Base-by-base conservation (phyloP, 1,140 invertebrate genomes). In the Eumeta japonica region DNA sequence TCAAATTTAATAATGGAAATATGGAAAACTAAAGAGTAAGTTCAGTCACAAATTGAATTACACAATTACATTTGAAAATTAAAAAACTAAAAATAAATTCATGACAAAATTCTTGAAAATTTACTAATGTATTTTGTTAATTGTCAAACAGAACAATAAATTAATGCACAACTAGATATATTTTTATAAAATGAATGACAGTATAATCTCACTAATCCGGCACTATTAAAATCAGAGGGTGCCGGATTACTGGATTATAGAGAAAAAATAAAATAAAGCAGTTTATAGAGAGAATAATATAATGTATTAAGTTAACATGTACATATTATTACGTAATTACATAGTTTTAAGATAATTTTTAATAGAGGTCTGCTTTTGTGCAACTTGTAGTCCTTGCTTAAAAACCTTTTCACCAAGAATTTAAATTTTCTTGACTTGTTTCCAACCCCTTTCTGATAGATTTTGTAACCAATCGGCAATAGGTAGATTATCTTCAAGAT, bases 341-440 rank as follows among this genome's bases (percentile, higher is more conserved):
- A 2, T 43, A 50, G 48, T 50, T 45, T 46, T 45, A 35, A 47
- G 45, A 45, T 51, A 47, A 45, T 45, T 40, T 31, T 43, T 52
- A 49, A 44, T 49, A 39, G 34, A 45, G 44, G 41, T 44, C 36
- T 49, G 44, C 44, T 49, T 45, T 53, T 45, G 37, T 28, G 37
- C 44, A 50, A 46, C 41, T 46, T 46, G 31, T 46, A 24, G 20
- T 24, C 20, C 20, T 48, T 44, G 43, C 28, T 43, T 47, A 45
- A 46, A 41, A 46, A 46, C 46, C 41, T 48, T 53, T 51, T 53
- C 50, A 15, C 20, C 17, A 54, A 54, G 45, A 56, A 51, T 51
- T 47, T 47, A 45, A 43, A 50, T 48, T 53, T 55, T 47, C 42
- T 52, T 47, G 24, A 40, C 52, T 55, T 46, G 52, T 43, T 52